Evolutionary conservation across 2,797 vertebrate genomes (phyloP).

Genomic region (Sarcophilus harrisii): DNA sequence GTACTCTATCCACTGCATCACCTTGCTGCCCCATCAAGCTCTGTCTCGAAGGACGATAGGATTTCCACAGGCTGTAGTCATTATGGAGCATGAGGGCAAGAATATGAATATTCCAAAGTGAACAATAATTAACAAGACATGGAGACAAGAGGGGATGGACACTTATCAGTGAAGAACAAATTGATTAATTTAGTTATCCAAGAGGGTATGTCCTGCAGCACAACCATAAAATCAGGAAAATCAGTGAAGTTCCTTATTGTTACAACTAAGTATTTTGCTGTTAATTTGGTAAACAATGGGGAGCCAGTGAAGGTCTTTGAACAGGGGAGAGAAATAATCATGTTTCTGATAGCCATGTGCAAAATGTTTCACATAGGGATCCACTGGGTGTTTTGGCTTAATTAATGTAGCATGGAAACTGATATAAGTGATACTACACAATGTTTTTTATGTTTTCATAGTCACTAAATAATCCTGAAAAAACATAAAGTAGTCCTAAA

Average conservation of each 20-base stretch:
- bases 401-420: neutral
- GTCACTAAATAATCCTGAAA: neutral
- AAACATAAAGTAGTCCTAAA: neutral
- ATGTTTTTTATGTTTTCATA: too few species aligned
- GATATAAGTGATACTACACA: neutral
- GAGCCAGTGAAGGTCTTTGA: neutral
- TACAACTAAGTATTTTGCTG: neutral
- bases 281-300: neutral
- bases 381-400: neutral
- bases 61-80: neutral
- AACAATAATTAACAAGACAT: neutral
- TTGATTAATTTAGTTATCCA: neutral
- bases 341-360: neutral
- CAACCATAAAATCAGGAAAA: neutral
- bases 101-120: neutral
- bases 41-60: neutral
- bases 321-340: neutral
- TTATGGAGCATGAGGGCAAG: neutral
- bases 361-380: neutral
- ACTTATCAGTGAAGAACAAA: neutral
- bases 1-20: too few species aligned
- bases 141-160: neutral
- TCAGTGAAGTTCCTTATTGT: neutral
- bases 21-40: too few species aligned
- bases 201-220: neutral